These are phyloP conservation scores for Ctenomys sociabilis DNA, from an alignment of 2,113 vertebrate genomes.

Conservation along the genomic window DNA sequence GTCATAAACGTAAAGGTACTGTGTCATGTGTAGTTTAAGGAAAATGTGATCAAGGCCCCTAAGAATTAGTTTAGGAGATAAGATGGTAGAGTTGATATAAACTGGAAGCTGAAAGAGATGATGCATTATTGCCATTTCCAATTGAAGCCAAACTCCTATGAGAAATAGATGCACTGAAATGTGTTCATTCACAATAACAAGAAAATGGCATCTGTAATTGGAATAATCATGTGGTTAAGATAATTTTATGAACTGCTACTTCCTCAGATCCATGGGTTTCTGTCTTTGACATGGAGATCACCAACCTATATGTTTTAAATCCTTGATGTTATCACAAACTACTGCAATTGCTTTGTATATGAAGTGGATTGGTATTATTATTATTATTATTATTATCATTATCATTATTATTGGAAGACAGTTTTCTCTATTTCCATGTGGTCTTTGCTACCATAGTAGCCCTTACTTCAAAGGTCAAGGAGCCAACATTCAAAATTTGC, in stretches of 20 bases:
- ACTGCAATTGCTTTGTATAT: not conserved
- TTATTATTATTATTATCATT: not conserved
- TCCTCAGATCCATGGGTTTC: not conserved
- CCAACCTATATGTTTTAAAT: not conserved
- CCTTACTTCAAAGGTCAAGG: not conserved
- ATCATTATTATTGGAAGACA: not conserved
- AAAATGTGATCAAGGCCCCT: not conserved
- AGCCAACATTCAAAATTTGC: not conserved
- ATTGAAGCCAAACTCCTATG: not conserved
- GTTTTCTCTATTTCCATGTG: not conserved
- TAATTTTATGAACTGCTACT: not conserved
- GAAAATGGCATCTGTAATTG: not conserved
- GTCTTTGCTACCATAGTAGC: not conserved
- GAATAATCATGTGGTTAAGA: not conserved
- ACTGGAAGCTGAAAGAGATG: not conserved
- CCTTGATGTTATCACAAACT: not conserved
- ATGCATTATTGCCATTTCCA: not conserved
- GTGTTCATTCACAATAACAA: not conserved
- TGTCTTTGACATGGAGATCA: not conserved
- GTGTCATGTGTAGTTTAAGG: not conserved
- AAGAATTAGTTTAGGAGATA: not conserved
- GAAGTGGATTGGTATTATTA: not conserved
- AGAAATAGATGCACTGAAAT: not conserved
- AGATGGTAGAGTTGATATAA: not conserved
- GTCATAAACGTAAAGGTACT: not conserved